A percentile compares a stretch with the other conserved stretches of the same genome.
Conservation (phyloP, 1,140 invertebrate species). For the Dryas iulia region DNA sequence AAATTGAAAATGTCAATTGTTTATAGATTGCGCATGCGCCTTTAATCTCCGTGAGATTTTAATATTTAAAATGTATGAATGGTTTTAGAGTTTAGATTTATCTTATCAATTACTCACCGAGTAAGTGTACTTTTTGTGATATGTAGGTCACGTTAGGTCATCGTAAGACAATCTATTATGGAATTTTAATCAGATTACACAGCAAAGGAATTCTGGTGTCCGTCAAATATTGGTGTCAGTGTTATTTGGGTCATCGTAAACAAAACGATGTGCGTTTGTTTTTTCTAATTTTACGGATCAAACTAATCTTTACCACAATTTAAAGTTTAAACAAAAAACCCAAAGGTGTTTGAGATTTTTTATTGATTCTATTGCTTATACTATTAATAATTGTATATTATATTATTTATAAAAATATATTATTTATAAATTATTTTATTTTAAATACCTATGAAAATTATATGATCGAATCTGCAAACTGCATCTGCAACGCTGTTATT, state of each 20-base stretch:
- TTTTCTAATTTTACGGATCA: not conserved
- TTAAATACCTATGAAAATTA: no score
- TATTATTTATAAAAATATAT: no score
- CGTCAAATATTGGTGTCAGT: constrained; percentile 43
- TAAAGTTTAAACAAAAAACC: no score
- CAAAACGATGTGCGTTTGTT: not conserved
- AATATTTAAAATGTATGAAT: not conserved
- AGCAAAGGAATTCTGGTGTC: constrained; percentile 37
- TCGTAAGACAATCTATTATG: constrained; percentile 8
- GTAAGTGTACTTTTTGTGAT: not conserved
- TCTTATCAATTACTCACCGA: not conserved
- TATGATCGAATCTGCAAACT: no score
- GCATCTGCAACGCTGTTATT: no score
- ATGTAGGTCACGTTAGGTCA: constrained; percentile 21
- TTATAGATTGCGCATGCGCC: not conserved
- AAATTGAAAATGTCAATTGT: not conserved
- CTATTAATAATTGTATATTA: no score
- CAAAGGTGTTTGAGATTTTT: no score
- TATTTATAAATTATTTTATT: no score
- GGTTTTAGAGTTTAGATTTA: not conserved
- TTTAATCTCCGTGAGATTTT: not conserved
- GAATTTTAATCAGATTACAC: constrained; percentile 33
- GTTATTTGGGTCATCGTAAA: constrained; percentile 47
- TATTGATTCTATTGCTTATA: no score
- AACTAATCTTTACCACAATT: not conserved